Evolutionary conservation across 37 sponge, comb jelly and placozoan species (phyloP), one percentile per base, ranked within the genome.

Genomic region (Halichondria panicea): DNA sequence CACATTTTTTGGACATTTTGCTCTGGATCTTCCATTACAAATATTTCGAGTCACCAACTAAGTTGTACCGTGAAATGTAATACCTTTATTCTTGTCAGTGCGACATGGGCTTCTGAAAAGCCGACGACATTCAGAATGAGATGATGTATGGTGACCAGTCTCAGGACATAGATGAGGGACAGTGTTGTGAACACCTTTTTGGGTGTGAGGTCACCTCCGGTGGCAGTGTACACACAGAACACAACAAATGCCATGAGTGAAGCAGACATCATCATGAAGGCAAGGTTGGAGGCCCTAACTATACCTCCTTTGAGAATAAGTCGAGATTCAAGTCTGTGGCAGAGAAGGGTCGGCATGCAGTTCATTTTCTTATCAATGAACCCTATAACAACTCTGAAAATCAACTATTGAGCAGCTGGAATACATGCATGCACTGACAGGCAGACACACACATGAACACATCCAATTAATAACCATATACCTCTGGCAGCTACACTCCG

Each of bases 51-150:
- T 31, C 74, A 55, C 15, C 22, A 2, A 67, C 39, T 0, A 55
- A 43, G 33, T 30, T 34, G 22, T 3, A 15, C 43, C 70, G 22
- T 34, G 42, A 38, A 56, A 38, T 53, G 11, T 28, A 24, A 37
- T 33, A 88, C 90, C 82, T 85, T 66, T 45, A 93, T 85, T 73
- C 94, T 71, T 5, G 53, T 38, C 30, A 89, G 13, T 9, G 84
- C 87, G 22, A 93, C 94, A 45, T 30, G 55, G 0, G 40, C 70
- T 52, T 93, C 94, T n/a, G 81, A 60, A 28, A 72, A 35, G 27
- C 74, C 72, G 19, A 87, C 60, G 4, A 82, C 11, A 24, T 61
- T 74, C 3, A 43, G 48, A 8, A 79, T n/a, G 5, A 89, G 53
- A 41, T 75, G 79, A 4, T 66, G 30, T 19, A 80, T 37, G 41